phyloP scores from a whole-genome alignment of 2,888 invertebrate species.

The Pogonocherus hispidulus region DNA sequence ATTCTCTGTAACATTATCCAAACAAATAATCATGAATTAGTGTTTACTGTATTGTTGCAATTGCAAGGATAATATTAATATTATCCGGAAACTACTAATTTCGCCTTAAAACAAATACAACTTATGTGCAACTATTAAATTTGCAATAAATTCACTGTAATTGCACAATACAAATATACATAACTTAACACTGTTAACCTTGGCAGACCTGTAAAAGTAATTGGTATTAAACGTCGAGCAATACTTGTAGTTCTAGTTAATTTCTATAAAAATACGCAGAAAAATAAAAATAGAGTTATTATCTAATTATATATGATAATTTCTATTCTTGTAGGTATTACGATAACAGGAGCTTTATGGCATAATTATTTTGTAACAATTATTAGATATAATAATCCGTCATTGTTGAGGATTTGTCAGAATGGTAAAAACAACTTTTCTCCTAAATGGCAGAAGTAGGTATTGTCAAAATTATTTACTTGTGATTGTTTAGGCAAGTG shows the following conservation, averaged over 20 bases:
- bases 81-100: neutral
- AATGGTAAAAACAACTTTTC: no score
- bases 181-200: neutral
- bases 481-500: no score
- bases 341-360: neutral
- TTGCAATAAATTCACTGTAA: neutral
- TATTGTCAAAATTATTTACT: no score
- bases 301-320: neutral
- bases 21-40: no score
- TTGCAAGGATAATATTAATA: neutral
- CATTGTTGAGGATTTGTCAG: neutral
- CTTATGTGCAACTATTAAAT: neutral
- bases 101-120: neutral
- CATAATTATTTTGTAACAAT: no score
- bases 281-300: conserved; percentile 4
- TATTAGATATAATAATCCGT: neutral
- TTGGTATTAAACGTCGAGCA: neutral
- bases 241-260: neutral
- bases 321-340: neutral
- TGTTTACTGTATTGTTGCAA: no score
- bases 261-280: neutral
- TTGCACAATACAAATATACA: conserved; percentile 8
- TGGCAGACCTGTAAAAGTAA: neutral
- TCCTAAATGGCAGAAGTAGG: no score
- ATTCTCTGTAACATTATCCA: no score